Evolutionary conservation across 2,797 vertebrate species (phyloP).

Genomic region (Melanogrammus aeglefinus): DNA sequence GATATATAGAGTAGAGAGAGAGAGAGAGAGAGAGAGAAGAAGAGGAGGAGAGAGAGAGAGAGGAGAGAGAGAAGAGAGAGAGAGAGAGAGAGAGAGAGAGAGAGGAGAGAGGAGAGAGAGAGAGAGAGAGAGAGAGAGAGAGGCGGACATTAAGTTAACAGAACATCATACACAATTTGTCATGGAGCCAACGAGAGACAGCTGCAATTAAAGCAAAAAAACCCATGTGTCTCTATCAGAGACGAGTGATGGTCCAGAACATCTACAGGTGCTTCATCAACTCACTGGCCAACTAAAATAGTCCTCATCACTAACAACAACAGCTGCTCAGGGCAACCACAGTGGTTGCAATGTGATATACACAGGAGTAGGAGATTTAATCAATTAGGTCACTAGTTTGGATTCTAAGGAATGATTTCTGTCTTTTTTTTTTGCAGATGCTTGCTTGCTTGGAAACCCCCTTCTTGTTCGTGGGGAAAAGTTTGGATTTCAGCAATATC

Average conservation of each 20-base stretch:
- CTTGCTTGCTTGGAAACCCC: slow-evolving; percentile 11
- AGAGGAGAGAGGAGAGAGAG: too few relatives aligned
- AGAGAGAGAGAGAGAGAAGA: too few relatives aligned
- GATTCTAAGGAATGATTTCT: slow-evolving; percentile 24
- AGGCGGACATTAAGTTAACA: neutral
- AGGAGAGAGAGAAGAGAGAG: too few relatives aligned
- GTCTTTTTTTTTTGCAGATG: slow-evolving; percentile 13
- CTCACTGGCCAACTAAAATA: slow-evolving; percentile 16
- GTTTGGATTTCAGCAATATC: slow-evolving; percentile 24
- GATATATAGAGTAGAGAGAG: too few relatives aligned
- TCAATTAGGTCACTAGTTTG: slow-evolving; percentile 35
- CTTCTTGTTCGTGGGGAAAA: slow-evolving; percentile 20
- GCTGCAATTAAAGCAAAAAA: slow-evolving; percentile 23
- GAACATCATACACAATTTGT: neutral
- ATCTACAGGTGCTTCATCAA: slow-evolving; percentile 32
- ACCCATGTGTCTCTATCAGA: slow-evolving; percentile 5
- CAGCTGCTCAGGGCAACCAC: slow-evolving; percentile 16
- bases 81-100: too few relatives aligned
- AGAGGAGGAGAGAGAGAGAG: too few relatives aligned
- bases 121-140: neutral
- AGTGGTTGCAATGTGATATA: slow-evolving; percentile 7
- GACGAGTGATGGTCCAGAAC: slow-evolving; percentile 19
- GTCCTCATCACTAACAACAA: slow-evolving; percentile 17
- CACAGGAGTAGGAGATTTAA: slow-evolving; percentile 21
- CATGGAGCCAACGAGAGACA: slow-evolving; percentile 5